Base-by-base conservation (phyloP, 23 tunicate species). In the Styela plicata region DNA sequence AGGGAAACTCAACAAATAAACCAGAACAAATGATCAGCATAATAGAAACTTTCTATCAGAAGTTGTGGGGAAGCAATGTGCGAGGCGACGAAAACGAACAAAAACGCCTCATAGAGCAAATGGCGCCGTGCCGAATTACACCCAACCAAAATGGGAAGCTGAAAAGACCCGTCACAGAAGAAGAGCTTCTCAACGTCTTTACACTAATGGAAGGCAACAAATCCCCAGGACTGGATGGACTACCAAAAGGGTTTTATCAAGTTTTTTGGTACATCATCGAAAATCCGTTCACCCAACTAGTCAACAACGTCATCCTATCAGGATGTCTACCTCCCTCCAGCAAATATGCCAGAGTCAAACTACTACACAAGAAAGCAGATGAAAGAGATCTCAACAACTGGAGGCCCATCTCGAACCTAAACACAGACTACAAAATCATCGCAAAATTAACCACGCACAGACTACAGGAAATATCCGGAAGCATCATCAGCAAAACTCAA, bases 381-480 rank as follows among this genome's bases (percentile, higher is more conserved):
- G 73, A 83, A 71, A 73, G 24, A 17, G 24, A 73, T n/a, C 24
- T 73, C 19, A 61, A 83, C 73, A 83, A 83, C 34, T 83, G 80
- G 80, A 2, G 86, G 1, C 86, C 86, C 16, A 83, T 83, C 7
- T 83, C 86, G 1, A 31, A 73, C 1, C 36, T 83, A 20, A 83
- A 83, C 37, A 31, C 61, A 20, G 86, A 83, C 30, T 83, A 83
- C 27, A 83, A 83, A 83, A 83, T 83, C 1, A 31, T 83, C 2
- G 30, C 69, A 27, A 83, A 73, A 83, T 31, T 53, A 1, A 13
- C 62, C 1, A 36, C 73, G 23, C 44, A 53, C 22, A 63, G 73
- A 29, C 26, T 79, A 23, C 61, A 79, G 33, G 33, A 30, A 10
- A 44, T 52, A 63, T 20, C 65, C 2, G 31, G 33, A 10, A 31